phyloP scores from a whole-genome alignment of 2,888 invertebrate species.

The Tetranychus piercei region DNA sequence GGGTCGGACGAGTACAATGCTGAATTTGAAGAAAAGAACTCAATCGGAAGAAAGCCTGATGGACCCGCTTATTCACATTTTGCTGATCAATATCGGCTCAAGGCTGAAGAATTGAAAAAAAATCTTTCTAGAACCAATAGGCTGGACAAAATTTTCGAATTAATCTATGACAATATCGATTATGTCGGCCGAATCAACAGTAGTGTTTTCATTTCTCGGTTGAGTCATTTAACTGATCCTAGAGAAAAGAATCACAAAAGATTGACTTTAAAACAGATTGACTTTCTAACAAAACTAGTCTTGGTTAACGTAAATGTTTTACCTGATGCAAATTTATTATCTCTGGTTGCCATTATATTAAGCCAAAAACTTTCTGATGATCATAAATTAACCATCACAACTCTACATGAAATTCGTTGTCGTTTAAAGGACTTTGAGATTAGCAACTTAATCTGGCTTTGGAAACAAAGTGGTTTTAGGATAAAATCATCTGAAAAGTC shows the following conservation, averaged over 20 bases:
- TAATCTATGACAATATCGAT: background rate
- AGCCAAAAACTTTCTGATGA: background rate
- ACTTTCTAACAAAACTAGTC: background rate
- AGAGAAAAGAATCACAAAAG: background rate
- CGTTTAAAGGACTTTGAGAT: background rate
- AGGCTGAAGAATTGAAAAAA: background rate
- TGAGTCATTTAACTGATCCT: background rate
- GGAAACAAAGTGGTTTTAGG: background rate
- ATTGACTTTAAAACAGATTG: background rate
- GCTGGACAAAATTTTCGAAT: background rate
- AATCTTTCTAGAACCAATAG: background rate
- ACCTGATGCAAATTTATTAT: background rate
- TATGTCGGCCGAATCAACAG: background rate
- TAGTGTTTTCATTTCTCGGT: background rate
- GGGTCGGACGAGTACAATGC: too few relatives aligned
- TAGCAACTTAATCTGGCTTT: background rate
- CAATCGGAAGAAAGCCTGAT: too few relatives aligned
- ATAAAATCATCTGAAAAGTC: background rate
- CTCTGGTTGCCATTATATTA: background rate
- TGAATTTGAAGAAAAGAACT: too few relatives aligned
- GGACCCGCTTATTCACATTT: background rate
- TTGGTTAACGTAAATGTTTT: background rate
- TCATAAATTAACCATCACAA: background rate
- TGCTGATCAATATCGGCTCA: background rate
- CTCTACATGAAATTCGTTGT: background rate